A percentile compares a stretch with the other conserved stretches of the same genome.
Evolutionary conservation across 2,113 vertebrate species (phyloP).

Genomic region (Anthoscopus minutus): DNA sequence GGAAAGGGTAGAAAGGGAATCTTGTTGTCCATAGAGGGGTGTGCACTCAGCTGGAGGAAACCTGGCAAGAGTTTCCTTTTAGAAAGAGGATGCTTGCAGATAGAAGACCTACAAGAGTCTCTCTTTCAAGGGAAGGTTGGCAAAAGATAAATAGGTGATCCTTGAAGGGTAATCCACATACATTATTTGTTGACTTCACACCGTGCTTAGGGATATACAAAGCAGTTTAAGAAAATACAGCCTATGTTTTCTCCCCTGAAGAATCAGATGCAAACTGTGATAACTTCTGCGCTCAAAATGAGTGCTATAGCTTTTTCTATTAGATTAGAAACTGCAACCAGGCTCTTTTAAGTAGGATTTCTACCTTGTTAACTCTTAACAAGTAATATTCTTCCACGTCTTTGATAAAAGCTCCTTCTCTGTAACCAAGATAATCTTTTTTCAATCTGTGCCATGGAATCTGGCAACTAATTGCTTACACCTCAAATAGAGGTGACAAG

Average conservation of each 20-base stretch:
- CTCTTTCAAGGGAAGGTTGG: not conserved
- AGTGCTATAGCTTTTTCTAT: not conserved
- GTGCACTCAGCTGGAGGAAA: not conserved
- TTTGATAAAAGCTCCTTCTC: not conserved
- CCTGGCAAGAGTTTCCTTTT: not conserved
- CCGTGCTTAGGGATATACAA: not conserved
- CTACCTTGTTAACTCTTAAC: not conserved
- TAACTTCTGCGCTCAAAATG: not conserved
- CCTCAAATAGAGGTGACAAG: not conserved
- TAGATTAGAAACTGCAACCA: not conserved
- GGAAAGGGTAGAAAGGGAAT: not conserved
- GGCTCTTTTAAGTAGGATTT: not conserved
- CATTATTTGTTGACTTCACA: not conserved
- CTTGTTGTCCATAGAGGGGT: not conserved
- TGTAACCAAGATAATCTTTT: not conserved
- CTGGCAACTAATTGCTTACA: not conserved
- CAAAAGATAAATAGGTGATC: not conserved
- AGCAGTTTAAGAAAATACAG: not conserved
- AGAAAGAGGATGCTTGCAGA: not conserved
- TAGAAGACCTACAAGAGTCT: not conserved
- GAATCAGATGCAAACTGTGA: not conserved
- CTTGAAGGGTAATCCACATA: not conserved
- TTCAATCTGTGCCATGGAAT: not conserved
- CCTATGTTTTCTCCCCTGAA: not conserved
- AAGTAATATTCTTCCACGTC: not conserved